These are phyloP conservation scores for Channallabes apus DNA, from an alignment of 2,797 vertebrate species.

Conservation along the genomic window DNA sequence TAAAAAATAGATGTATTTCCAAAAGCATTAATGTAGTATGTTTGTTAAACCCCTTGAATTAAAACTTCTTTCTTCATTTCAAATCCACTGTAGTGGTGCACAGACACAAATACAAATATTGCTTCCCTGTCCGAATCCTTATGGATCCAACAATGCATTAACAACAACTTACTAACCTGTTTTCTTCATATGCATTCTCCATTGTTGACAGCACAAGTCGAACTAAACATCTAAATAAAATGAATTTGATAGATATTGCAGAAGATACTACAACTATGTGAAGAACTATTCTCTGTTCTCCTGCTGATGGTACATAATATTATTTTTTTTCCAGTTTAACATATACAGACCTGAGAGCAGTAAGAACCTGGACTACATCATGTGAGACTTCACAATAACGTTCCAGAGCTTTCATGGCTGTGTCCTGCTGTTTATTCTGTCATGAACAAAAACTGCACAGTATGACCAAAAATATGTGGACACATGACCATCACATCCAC, in stretches of 20 bases:
- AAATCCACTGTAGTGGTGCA: no score
- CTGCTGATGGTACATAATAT: not conserved
- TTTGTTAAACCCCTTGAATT: no score
- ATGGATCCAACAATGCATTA: no score
- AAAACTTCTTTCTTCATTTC: no score
- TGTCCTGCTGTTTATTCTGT: slow-evolving; percentile 80
- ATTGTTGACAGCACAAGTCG: slow-evolving; percentile 75
- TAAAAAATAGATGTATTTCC: no score
- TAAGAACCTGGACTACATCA: slow-evolving; percentile 76
- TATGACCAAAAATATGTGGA: not conserved
- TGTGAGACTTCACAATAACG: slow-evolving; percentile 78
- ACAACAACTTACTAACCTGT: slow-evolving; percentile 61
- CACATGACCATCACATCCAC: not conserved
- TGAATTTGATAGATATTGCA: slow-evolving; percentile 1
- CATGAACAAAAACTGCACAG: slow-evolving; percentile 33
- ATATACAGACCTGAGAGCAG: slow-evolving; percentile 78
- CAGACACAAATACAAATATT: no score
- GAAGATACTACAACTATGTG: not conserved
- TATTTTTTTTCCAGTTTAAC: not conserved
- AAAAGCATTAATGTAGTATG: no score
- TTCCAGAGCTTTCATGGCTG: slow-evolving; percentile 82
- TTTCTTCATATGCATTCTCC: slow-evolving; percentile 66
- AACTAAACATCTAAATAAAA: slow-evolving; percentile 83
- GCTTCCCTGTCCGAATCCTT: no score
- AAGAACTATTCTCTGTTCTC: not conserved